Evolutionary conservation across 2,113 vertebrate genomes (phyloP), one percentile per base, ranked within the genome.

Genomic region (Actenoides lindsayi): DNA sequence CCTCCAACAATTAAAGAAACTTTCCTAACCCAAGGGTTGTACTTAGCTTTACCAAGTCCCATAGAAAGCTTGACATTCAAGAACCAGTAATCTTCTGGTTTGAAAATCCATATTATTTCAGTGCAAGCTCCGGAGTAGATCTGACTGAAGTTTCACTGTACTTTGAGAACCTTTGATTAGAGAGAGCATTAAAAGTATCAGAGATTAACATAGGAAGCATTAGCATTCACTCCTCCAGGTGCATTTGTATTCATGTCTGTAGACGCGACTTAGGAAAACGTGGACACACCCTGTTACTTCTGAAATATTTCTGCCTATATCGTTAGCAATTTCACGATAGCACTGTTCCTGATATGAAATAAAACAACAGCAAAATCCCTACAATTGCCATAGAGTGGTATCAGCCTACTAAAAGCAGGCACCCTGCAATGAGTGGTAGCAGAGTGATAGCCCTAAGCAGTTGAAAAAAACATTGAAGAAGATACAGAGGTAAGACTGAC

Each of bases 251-350:
- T 53, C 18, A 8, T 57, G 5, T n/a, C 16, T 76, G 19, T n/a
- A 83, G 41, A 39, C 4, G 8, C 1, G 1, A 7, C 30, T 48
- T 54, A 31, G 5, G 30, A 56, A 80, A 60, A 67, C 16, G 1
- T 59, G 48, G 59, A 77, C 8, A 31, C 2, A 3, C 12, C 14
- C 13, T 9, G 10, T 48, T 73, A 48, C 16, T 57, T 68, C 59
- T 48, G 14, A 63, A 77, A 24, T 64, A 7, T 31, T 57, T 85
- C 37, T 48, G 3, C 12, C 27, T 48, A 1, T 37, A 11, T 17
- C 13, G 4, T 59, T 54, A 82, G 48, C 28, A 48, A 17, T n/a
- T 68, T 31, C 35, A 21, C 0, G 0, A 41, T 23, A 67, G 24
- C 1, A 3, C 21, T 3, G 0, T n/a, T 75, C 54, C 17, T 28